phyloP scores from a whole-genome alignment of 2,797 vertebrate genomes.

The Sardinella longiceps region DNA sequence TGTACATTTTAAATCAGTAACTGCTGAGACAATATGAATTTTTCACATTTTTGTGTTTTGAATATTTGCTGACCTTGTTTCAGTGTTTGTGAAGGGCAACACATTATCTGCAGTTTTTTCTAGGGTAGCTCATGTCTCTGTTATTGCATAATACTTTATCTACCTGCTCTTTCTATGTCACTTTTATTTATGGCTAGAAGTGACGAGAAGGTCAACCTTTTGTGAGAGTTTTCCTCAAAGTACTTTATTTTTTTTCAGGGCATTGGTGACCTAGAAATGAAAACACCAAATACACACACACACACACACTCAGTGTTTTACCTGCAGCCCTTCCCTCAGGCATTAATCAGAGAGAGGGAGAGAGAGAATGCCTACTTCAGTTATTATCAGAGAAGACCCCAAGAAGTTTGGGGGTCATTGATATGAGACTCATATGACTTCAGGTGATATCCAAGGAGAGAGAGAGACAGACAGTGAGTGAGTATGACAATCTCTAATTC shows the following conservation, averaged over 20 bases:
- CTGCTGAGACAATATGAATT: too few species aligned
- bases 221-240: neutral
- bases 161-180: neutral
- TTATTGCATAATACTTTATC: neutral
- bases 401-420: neutral
- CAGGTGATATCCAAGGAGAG: neutral
- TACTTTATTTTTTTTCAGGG: neutral
- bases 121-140: neutral
- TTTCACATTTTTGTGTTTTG: neutral
- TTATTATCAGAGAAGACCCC: constrained; percentile 14
- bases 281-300: neutral
- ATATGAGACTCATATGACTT: neutral
- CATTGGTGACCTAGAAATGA: neutral
- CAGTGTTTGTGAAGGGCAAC: neutral
- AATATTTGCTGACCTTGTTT: constrained; percentile 1
- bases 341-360: constrained; percentile 5
- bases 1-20: too few species aligned
- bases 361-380: neutral
- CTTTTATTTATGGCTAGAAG: neutral
- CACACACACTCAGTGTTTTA: neutral
- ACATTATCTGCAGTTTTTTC: too few species aligned
- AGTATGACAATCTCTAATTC: too few species aligned
- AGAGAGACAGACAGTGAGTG: neutral
- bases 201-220: neutral
- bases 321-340: neutral